A percentile compares a stretch with the other conserved stretches of the same genome.
Evolutionary conservation across 1,140 invertebrate species (phyloP).

Genomic region (Bombus pyrosoma): DNA sequence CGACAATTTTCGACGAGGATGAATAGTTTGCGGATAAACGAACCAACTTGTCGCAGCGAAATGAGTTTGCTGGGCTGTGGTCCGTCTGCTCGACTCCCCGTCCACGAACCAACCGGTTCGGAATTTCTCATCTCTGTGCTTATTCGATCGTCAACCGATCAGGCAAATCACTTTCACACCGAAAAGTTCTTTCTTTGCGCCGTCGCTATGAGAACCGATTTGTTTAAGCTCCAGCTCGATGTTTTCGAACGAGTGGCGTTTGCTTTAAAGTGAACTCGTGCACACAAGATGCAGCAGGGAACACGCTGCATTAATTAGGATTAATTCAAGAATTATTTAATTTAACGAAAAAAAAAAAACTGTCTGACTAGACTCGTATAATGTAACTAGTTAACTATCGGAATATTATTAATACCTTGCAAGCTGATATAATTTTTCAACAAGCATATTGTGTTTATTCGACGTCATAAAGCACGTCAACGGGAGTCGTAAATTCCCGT

Average conservation of each 20-base stretch:
- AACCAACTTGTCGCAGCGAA: slow-evolving; percentile 24
- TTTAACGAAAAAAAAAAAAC: no score
- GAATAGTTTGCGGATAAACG: slow-evolving; percentile 35
- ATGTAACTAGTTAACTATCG: no score
- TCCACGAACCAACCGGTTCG: no score
- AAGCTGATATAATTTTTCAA: no score
- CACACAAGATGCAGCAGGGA: neutral
- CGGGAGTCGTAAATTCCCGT: no score
- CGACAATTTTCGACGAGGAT: slow-evolving; percentile 34
- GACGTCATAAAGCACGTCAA: no score
- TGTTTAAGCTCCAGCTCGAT: neutral
- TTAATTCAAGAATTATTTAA: neutral
- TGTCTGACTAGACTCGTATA: no score
- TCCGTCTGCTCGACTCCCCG: neutral
- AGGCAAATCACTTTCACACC: neutral
- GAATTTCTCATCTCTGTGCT: neutral
- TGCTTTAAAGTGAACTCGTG: neutral
- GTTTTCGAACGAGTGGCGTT: neutral
- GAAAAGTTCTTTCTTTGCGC: neutral
- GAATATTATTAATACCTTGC: no score
- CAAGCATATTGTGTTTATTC: no score
- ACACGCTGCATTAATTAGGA: neutral
- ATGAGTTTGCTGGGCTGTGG: slow-evolving; percentile 26
- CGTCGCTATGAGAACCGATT: no score
- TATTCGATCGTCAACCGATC: slow-evolving; percentile 3